Conservation (phyloP, 1,140 invertebrate genomes). For the Zaprionus inermis region DNA sequence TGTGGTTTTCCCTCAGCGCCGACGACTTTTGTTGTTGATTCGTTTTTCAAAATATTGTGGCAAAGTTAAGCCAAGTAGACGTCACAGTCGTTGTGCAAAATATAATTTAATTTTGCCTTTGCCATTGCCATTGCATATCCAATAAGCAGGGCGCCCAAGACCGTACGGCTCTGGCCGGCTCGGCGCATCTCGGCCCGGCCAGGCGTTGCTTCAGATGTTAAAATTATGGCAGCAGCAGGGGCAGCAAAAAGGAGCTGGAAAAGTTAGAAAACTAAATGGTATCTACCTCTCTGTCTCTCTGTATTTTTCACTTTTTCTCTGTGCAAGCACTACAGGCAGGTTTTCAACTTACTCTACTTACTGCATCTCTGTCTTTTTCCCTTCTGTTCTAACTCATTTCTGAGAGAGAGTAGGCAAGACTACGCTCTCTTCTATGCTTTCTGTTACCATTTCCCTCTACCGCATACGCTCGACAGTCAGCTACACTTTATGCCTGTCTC, state of each 20-base stretch:
- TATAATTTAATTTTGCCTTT: conserved; percentile 72
- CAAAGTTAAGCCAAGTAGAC: conserved; percentile 52
- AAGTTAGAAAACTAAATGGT: conserved; percentile 11
- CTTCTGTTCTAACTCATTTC: no score
- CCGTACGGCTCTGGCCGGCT: background rate
- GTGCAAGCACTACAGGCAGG: background rate
- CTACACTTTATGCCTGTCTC: no score
- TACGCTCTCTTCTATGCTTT: no score
- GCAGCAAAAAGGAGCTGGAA: background rate
- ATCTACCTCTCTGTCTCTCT: background rate
- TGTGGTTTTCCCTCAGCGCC: conserved; percentile 12
- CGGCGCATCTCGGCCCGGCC: background rate
- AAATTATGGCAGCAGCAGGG: conserved; percentile 40
- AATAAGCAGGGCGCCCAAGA: conserved; percentile 53
- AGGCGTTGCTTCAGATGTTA: conserved; percentile 46
- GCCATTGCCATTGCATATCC: conserved; percentile 65
- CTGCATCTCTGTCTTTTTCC: no score
- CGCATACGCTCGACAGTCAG: no score
- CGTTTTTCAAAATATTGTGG: conserved; percentile 42
- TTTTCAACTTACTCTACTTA: background rate
- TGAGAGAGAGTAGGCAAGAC: no score
- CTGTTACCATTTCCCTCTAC: no score
- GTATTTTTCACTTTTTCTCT: background rate
- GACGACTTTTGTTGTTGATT: conserved; percentile 20
- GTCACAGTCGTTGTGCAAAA: conserved; percentile 34